Conservation (phyloP, 2,888 invertebrate species). For the Aspidiotus destructor region DNA sequence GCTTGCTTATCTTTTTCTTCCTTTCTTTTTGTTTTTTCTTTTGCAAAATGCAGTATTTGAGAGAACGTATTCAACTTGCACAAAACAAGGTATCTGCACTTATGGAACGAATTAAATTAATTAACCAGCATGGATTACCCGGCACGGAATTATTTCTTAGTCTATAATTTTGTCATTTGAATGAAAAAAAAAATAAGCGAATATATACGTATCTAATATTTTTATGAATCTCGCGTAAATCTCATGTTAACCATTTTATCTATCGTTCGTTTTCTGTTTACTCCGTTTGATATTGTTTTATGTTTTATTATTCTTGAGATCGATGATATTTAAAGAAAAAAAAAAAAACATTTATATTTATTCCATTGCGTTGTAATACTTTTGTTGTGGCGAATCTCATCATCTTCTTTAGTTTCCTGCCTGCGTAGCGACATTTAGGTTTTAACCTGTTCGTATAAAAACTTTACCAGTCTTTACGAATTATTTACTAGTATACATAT, state of each 20-base stretch:
- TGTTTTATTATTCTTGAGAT: constrained; percentile 28
- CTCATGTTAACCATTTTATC: constrained; percentile 4
- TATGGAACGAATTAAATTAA: constrained; percentile 76
- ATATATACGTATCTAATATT: no score
- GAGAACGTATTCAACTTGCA: constrained; percentile 73
- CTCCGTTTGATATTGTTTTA: constrained; percentile 15
- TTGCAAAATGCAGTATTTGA: constrained; percentile 57
- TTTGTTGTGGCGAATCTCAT: constrained; percentile 13
- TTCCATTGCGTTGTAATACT: neutral
- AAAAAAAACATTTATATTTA: neutral
- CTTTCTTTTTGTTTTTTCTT: constrained; percentile 31
- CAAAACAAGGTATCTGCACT: constrained; percentile 80
- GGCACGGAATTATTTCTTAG: constrained; percentile 43
- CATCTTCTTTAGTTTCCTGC: neutral
- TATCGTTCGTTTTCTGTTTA: constrained; percentile 6
- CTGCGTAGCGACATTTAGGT: neutral
- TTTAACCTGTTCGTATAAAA: neutral
- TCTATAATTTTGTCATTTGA: constrained; percentile 9
- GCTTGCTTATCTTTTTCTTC: constrained; percentile 18
- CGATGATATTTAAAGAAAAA: constrained; percentile 16
- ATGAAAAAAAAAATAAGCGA: neutral
- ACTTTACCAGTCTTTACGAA: neutral
- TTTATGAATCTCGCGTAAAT: neutral
- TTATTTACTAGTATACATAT: constrained; percentile 9
- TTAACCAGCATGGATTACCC: constrained; percentile 77